Evolutionary conservation across 2,113 vertebrate genomes (phyloP), one percentile per base, ranked within the genome.

Genomic region (Apodemus speciosus): DNA sequence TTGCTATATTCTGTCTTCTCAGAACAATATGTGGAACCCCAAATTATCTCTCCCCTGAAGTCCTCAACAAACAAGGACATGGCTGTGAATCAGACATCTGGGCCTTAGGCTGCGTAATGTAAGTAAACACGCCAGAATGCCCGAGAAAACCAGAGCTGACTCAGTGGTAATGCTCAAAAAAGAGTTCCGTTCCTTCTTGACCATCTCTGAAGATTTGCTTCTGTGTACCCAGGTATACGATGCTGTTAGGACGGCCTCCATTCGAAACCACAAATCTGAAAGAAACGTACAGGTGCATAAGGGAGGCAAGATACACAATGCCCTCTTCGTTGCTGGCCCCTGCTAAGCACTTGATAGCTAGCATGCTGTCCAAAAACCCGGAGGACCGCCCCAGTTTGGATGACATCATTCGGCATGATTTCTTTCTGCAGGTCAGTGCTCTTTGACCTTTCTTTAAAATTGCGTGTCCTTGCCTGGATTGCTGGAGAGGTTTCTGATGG

Each of bases 21-120:
- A 99, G 99, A 98, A 99, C 99, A 38, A 99, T 99, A 98, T 99
- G 99, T 96, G 99, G 99, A 88, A 99, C 99, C 95, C 99, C 99
- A 88, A 99, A 99, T 98, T 99, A 99, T 97, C 98, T 99, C 97
- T 99, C 99, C 96, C 99, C 99, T 30, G 99, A 99, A 98, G 99
- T 99, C 94, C 99, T 99, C 96, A 99, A 99, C 98, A 99, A 99
- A 97, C 99, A 99, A 97, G 99, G 99, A 15, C 99, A 99, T 0
- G 99, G 99, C 97, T 99, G 99, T 98, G 99, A 99, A 98, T 99
- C 99, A 40, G 99, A 99, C 96, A 99, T 99, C 95, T 99, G 99
- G 99, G 99, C 99, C 75, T 97, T 99, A 40, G 99, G 99, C 98
- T 99, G 99, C 95, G 99, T 99, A 96, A 99, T 99, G 99, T 99